phyloP scores from a whole-genome alignment of 2,888 invertebrate genomes.

The Dione vanillae region DNA sequence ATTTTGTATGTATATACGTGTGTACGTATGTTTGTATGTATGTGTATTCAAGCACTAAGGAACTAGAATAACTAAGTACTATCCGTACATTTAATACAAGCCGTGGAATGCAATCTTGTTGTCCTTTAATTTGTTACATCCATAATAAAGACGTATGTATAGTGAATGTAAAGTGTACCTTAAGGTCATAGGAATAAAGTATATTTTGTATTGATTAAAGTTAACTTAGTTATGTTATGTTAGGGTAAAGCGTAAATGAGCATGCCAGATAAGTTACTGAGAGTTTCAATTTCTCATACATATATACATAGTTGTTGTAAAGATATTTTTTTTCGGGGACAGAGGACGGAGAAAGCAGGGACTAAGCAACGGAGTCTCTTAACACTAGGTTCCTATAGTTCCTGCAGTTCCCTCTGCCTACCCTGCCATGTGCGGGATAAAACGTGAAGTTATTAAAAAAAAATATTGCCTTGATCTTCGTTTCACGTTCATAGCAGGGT shows the following conservation, averaged over 20 bases:
- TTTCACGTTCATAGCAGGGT: too few relatives aligned
- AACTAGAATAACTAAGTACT: neutral
- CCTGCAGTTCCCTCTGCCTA: too few relatives aligned
- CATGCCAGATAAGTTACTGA: neutral
- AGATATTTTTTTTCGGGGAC: too few relatives aligned
- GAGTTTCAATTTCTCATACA: neutral
- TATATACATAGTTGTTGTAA: too few relatives aligned
- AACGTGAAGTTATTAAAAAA: too few relatives aligned
- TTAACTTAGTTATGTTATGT: neutral
- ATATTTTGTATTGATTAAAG: neutral
- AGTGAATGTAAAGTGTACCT: neutral
- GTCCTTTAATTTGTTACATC: slow-evolving; percentile 11
- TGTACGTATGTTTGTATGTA: too few relatives aligned
- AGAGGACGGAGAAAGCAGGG: too few relatives aligned
- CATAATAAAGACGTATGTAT: neutral
- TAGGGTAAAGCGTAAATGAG: slow-evolving; percentile 3
- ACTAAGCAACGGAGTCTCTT: too few relatives aligned
- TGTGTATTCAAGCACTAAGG: neutral
- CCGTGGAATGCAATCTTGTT: slow-evolving; percentile 19
- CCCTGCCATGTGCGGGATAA: too few relatives aligned
- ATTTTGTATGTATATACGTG: too few relatives aligned
- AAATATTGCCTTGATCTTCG: too few relatives aligned
- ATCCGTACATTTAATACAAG: slow-evolving; percentile 13
- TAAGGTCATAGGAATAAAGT: neutral
- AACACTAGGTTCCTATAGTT: too few relatives aligned